Base-by-base conservation (phyloP, 2,888 invertebrate genomes). In the Amblyteles armatorius region DNA sequence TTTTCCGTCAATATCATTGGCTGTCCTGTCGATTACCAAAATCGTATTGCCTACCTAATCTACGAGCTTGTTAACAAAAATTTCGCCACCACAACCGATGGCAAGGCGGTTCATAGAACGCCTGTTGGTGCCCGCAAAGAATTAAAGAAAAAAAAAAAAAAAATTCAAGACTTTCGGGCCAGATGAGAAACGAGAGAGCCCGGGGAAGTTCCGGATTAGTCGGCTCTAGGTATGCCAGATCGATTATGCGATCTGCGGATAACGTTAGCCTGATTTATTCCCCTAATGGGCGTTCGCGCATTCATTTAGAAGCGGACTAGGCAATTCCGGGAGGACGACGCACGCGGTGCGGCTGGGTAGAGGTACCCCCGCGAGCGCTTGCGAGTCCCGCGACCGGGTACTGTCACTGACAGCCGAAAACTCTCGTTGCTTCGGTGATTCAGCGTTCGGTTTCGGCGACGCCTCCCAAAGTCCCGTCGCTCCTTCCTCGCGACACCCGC, bases 211-310 rank as follows among this genome's bases (percentile, higher is more conserved):
- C 44, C 72, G 87, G 84, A 86, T 88, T 84, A 88, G 82, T 81
- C 79, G 74, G 72, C 82, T 72, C 67, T 82, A 76, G 84, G 77
- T 86, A 85, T 80, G 84, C 74, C 90, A 91, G 91, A 93, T 93
- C 92, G 93, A 93, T 93, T 91, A 92, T 92, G 91, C 91, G 91
- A 91, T 91, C 93, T 93, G 93, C 89, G 92, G 92, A 92, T 93
- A 93, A 93, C 93, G 90, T 92, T 91, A 88, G 91, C 90, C 93
- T 93, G 93, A 93, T 93, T 94, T 94, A 93, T 93, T 93, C 92
- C 92, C 93, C 91, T 93, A 93, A 93, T 93, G 93, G 94, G 93
- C 93, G 93, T 93, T 93, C 91, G 93, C 91, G 93, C 93, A 93
- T 93, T 93, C 93, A 93, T 93, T 93, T 93, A 90, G 89, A 89